phyloP scores from a whole-genome alignment of 2,113 vertebrate species.

The Elgaria multicarinata region DNA sequence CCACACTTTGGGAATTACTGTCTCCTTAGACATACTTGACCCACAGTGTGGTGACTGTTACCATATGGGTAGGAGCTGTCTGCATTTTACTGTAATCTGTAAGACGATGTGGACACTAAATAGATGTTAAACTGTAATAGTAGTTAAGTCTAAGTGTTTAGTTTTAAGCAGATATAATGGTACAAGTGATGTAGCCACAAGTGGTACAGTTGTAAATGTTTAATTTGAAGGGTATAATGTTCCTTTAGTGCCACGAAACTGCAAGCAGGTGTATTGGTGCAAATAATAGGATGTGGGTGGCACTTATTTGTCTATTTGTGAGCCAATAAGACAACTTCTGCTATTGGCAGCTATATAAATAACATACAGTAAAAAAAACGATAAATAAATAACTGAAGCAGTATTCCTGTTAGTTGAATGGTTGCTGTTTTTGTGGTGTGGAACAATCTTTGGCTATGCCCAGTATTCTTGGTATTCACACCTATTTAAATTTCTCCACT shows the following conservation, averaged over 20 bases:
- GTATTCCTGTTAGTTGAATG: not conserved
- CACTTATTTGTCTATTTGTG: not conserved
- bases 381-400: not conserved
- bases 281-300: not conserved
- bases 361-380: no score
- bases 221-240: not conserved
- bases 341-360: not conserved
- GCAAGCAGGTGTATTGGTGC: not conserved
- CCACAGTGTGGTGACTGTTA: not conserved
- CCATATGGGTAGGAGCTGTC: not conserved
- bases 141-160: not conserved
- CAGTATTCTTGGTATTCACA: slow-evolving; percentile 15
- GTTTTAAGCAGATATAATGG: not conserved
- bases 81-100: not conserved
- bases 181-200: not conserved
- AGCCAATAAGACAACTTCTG: not conserved
- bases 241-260: not conserved
- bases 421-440: not conserved
- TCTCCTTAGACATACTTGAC: not conserved
- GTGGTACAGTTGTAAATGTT: not conserved
- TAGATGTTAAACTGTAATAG: not conserved
- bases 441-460: not conserved
- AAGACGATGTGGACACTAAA: not conserved
- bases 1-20: not conserved
- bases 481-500: not conserved